Evolutionary conservation across 1,140 invertebrate species (phyloP), one percentile per base, ranked within the genome.

Genomic region (Phymorhynchus buccinoides): DNA sequence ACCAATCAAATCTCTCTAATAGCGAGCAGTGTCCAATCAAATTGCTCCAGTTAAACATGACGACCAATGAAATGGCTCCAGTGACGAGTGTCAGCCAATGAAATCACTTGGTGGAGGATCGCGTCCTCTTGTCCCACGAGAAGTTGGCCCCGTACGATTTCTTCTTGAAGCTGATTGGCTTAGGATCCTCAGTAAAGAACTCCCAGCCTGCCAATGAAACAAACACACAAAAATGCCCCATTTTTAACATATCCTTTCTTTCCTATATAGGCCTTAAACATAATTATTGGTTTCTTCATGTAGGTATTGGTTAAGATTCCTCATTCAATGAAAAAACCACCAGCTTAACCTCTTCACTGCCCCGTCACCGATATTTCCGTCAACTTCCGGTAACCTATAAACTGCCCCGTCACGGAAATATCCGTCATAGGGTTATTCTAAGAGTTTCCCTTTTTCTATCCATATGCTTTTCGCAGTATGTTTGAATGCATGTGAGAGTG

Each of bases 101-200:
- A 68, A 14, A 44, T 85, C 73, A 99, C 94, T 99, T 99, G 30
- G 98, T 99, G 7, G 97, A 97, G 30, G 97, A 96, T 91, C 99
- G 94, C 0, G 98, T 99, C 90, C 96, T 96, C 91, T 97, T 98
- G 91, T 99, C 97, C 99, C 99, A 99, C 3, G 97, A 95, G 93
- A 99, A 99, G 93, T 99, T 99, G 27, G 96, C 92, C 84, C 97
- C 98, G 93, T 99, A 99, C 66, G 95, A 96, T 92, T 99, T 98
- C n/a, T 95, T 95, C 84, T 90, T 91, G 39, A 90, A 86, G 88
- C 95, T 97, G 42, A 95, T 95, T 89, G 96, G 96, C 80, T 96
- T 95, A 39, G 95, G 95, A 82, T 95, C 94, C 90, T 97, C 96
- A 35, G 99, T 92, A 89, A 95, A 97, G 94, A 96, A 99, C 27